A percentile compares a stretch with the other conserved stretches of the same genome.
Conservation (phyloP, 2,797 vertebrate genomes). For the Spinus olivaceus region DNA sequence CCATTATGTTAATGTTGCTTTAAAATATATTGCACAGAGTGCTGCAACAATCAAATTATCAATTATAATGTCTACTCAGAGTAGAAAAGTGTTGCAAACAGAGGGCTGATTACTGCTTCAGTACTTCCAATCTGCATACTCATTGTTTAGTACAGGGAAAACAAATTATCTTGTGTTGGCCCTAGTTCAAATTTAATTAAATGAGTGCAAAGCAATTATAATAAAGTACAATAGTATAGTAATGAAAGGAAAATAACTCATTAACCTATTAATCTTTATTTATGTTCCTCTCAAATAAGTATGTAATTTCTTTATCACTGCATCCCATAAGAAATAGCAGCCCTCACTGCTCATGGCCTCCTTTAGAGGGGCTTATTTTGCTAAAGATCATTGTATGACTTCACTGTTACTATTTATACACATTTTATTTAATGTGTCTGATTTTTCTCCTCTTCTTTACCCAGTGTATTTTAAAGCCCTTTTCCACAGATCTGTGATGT, state of each 20-base stretch:
- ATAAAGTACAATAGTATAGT: conserved; percentile 91
- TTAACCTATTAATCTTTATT: conserved; percentile 98
- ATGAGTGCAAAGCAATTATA: conserved; percentile 92
- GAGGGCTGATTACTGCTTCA: conserved; percentile 88
- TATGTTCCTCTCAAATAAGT: conserved; percentile 85
- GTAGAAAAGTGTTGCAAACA: conserved; percentile 85
- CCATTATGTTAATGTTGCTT: conserved; percentile 86
- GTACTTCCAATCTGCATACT: conserved; percentile 89
- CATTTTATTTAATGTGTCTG: conserved; percentile 45
- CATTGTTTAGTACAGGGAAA: conserved; percentile 96
- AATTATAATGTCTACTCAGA: conserved; percentile 86
- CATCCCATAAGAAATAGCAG: conserved; percentile 77
- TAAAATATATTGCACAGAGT: conserved; percentile 85
- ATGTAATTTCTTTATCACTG: conserved; percentile 85
- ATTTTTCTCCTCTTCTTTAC: conserved; percentile 14
- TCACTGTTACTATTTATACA: conserved; percentile 47
- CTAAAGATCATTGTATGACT: conserved; percentile 60
- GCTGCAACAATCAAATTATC: conserved; percentile 87
- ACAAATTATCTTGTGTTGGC: conserved; percentile 97
- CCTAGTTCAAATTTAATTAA: conserved; percentile 97
- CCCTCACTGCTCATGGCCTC: conserved; percentile 66
- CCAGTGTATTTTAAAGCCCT: conserved; percentile 28
- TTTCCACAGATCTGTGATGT: conserved; percentile 42
- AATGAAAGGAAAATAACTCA: conserved; percentile 98
- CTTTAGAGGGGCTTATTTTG: conserved; percentile 61